Conservation (phyloP, 2,797 vertebrate genomes). For the Rhinichthys osculus region DNA sequence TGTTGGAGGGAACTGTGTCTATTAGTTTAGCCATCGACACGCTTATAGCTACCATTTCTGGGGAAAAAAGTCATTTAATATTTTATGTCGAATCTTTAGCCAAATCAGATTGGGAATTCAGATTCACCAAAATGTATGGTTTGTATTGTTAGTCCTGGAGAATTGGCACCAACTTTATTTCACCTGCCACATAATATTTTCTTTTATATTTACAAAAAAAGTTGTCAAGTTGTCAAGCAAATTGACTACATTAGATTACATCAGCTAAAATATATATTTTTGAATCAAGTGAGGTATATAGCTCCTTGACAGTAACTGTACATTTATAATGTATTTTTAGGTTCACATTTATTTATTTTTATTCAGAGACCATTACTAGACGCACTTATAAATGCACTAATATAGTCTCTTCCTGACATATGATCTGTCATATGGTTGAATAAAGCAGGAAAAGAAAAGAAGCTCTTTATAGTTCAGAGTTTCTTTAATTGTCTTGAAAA, state of each 20-base stretch:
- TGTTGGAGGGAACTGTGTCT: no score
- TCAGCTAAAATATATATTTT: background rate
- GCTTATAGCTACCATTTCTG: no score
- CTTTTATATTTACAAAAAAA: background rate
- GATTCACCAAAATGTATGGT: background rate
- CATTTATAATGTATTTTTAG: background rate
- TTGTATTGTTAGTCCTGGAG: background rate
- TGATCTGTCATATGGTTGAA: constrained; percentile 15
- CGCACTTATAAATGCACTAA: background rate
- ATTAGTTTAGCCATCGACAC: background rate
- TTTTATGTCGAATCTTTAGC: no score
- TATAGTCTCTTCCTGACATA: constrained; percentile 11
- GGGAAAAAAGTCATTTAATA: no score
- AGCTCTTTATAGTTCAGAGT: constrained; percentile 30
- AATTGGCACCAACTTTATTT: background rate
- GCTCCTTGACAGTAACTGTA: background rate
- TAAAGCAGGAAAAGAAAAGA: constrained; percentile 38
- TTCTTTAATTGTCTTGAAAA: constrained; percentile 48
- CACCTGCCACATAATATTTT: background rate
- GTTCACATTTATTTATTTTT: background rate
- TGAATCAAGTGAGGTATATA: background rate
- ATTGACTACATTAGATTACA: background rate
- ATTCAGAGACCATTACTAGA: background rate
- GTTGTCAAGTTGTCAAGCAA: background rate
- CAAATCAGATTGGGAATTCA: no score